Base-by-base conservation (phyloP, 53 echinoderm and acorn worm genomes). In the Holothuria scabra region DNA sequence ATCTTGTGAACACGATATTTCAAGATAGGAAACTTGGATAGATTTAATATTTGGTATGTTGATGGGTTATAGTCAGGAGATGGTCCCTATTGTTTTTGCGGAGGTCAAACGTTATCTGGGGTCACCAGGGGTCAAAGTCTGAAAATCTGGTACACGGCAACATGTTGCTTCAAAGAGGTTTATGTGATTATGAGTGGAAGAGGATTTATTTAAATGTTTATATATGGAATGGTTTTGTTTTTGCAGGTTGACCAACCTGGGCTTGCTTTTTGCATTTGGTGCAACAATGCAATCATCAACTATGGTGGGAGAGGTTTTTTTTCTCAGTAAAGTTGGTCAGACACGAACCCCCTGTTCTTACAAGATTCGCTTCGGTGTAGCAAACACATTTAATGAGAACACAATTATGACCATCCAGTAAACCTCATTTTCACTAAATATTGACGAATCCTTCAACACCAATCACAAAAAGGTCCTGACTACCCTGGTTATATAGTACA, bases 341-440 rank as follows among this genome's bases (percentile, higher is more conserved):
- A 48, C 56, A 30, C 32, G 85, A 26, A 85, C 65, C 59, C 58
- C 71, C 18, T 67, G 67, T 14, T 79, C 80, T 13, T 87, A 80
- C 37, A 87, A 80, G 56, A 87, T 81, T 67, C 64, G 12, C 34
- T 68, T 81, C 67, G 87, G n/a, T 24, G 4, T 87, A 8, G 57
- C 33, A 8, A 87, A 80, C 33, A 87, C 79, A 23, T 56, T 63
- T 66, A 28, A 23, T 14, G 80, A 87, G 29, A 55, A 49, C 28
- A 37, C 49, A 21, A 8, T 87, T 0, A 33, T 67, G 23, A 78
- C 28, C 56, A 8, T 79, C 1, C 52, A 31, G 24, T 23, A 28
- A 19, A 79, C 41, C 8, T 14, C 26, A 22, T 85, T 85, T 44
- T 58, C 28, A 8, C 35, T 84, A 3, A 52, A 84, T 26, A 76